These are phyloP conservation scores for Vireo altiloquus DNA, from an alignment of 2,113 vertebrate species.

Conservation along the genomic window DNA sequence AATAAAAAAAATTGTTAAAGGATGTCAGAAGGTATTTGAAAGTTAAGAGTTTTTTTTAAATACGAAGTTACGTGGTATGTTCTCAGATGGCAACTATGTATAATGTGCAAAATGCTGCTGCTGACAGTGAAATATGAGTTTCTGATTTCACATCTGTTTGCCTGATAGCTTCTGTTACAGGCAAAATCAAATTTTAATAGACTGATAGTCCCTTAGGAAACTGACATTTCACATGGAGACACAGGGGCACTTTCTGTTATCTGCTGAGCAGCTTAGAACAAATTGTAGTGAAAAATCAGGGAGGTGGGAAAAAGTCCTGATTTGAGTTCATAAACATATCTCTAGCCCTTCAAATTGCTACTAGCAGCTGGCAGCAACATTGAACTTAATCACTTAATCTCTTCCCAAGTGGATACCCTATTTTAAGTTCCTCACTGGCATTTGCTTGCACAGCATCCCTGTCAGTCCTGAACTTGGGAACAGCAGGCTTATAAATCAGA, in stretches of 20 bases:
- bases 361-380: conserved; percentile 39
- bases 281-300: neutral
- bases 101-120: neutral
- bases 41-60: neutral
- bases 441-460: conserved; percentile 46
- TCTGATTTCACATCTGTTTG: neutral
- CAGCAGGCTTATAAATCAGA: neutral
- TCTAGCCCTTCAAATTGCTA: neutral
- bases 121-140: neutral
- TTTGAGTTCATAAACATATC: neutral
- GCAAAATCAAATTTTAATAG: neutral
- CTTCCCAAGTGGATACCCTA: conserved; percentile 47
- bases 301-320: neutral
- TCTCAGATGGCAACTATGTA: neutral
- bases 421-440: conserved; percentile 49
- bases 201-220: neutral
- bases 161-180: neutral
- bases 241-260: neutral
- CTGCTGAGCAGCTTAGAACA: neutral
- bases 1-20: neutral
- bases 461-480: conserved; percentile 12
- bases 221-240: neutral
- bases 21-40: neutral
- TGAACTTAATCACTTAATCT: conserved; percentile 49
- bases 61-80: rapidly evolving